A percentile compares a stretch with the other conserved stretches of the same genome.
These are phyloP conservation scores for Piliocolobus tephrosceles DNA, from an alignment of 2,113 vertebrate species.

Conservation along the genomic window DNA sequence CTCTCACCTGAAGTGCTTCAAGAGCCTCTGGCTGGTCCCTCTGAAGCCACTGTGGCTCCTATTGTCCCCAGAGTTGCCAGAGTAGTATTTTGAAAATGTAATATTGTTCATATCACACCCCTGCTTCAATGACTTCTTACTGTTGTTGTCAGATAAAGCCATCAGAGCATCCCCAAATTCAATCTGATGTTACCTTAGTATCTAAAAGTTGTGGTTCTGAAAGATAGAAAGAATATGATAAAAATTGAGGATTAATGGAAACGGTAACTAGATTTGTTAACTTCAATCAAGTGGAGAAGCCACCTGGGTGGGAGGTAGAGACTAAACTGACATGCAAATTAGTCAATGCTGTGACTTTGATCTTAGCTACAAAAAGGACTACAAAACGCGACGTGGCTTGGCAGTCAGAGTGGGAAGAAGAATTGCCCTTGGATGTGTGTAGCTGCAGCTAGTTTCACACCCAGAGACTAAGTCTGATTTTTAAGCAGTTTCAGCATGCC, in stretches of 20 bases:
- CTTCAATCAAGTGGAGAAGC: not conserved
- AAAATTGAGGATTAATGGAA: not conserved
- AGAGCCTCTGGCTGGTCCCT: not conserved
- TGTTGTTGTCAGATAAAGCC: not conserved
- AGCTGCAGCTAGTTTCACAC: not conserved
- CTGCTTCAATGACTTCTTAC: not conserved
- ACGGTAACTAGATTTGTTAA: not conserved
- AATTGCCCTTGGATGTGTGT: too few relatives aligned
- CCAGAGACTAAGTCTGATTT: not conserved
- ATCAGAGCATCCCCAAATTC: not conserved
- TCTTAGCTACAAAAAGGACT: not conserved
- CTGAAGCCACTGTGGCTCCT: not conserved
- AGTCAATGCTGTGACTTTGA: too few relatives aligned
- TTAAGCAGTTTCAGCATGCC: not conserved
- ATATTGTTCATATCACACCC: not conserved
- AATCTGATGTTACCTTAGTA: not conserved
- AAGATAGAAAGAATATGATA: not conserved
- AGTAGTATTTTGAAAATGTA: not conserved
- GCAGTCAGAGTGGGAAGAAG: not conserved
- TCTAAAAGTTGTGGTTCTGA: not conserved
- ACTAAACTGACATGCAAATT: not conserved
- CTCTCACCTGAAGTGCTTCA: not conserved
- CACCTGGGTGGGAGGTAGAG: not conserved
- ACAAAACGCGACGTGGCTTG: not conserved
- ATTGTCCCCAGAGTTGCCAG: not conserved